Evolutionary conservation across 2,888 invertebrate species (phyloP).

Genomic region (Scaptomyza caliginosa): DNA sequence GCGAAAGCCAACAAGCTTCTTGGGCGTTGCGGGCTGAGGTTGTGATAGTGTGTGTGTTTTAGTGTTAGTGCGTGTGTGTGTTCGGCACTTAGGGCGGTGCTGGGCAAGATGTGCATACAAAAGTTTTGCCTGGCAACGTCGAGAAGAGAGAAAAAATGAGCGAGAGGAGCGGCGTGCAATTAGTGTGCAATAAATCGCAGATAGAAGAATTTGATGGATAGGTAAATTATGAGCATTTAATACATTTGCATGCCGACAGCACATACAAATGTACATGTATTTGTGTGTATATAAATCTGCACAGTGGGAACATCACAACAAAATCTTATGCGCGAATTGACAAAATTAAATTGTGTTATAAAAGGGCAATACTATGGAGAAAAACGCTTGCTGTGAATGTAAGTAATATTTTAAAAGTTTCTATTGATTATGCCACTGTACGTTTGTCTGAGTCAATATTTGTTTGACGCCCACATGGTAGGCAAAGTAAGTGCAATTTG

Average conservation of each 20-base stretch:
- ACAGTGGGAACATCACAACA: neutral
- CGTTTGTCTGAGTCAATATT: neutral
- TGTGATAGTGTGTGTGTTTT: neutral
- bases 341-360: neutral
- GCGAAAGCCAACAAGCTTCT: constrained; percentile 46
- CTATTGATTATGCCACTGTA: neutral
- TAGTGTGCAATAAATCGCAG: constrained; percentile 53
- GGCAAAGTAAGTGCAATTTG: constrained; percentile 29
- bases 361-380: neutral
- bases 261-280: neutral
- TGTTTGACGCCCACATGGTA: constrained; percentile 21
- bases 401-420: neutral
- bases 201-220: constrained; percentile 42
- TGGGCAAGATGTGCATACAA: constrained; percentile 53
- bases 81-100: constrained; percentile 44
- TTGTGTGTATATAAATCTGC: neutral
- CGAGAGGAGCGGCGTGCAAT: constrained; percentile 54
- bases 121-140: constrained; percentile 17
- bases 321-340: neutral
- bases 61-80: constrained; percentile 11
- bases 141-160: neutral
- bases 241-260: constrained; percentile 43
- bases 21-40: constrained; percentile 32
- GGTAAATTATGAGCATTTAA: constrained; percentile 47
- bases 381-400: neutral